These are phyloP conservation scores for Picathartes gymnocephalus DNA, from an alignment of 2,113 vertebrate genomes.

Conservation along the genomic window DNA sequence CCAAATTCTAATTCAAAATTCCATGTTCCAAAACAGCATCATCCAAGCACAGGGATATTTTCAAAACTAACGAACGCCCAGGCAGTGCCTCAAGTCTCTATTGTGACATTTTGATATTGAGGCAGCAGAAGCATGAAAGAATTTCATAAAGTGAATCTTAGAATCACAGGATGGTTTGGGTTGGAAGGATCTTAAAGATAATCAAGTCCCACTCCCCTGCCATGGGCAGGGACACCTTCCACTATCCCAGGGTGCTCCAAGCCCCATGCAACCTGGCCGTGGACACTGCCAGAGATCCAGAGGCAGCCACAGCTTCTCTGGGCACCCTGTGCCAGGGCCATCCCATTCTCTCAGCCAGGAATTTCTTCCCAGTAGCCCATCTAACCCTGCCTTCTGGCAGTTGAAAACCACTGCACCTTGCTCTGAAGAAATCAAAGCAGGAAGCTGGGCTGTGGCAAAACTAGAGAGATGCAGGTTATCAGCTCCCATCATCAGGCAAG, in stretches of 20 bases:
- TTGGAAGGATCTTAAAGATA: neutral
- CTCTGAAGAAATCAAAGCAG: neutral
- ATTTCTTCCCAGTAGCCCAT: neutral
- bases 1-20: neutral
- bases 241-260: accelerated
- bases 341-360: accelerated
- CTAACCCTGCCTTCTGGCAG: neutral
- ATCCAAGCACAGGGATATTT: neutral
- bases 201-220: neutral
- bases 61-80: neutral
- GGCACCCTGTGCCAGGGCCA: neutral
- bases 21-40: neutral
- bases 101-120: neutral
- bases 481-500: neutral
- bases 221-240: neutral
- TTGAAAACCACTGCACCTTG: neutral
- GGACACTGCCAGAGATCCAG: neutral
- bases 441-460: neutral
- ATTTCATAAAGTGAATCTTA: neutral
- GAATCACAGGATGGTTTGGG: neutral
- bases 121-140: neutral
- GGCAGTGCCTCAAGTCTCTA: neutral
- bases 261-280: accelerated
- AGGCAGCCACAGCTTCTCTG: neutral
- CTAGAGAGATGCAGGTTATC: neutral